Percentiles rank a stretch among this genome's conserved stretches.
Conservation (phyloP, 1,140 invertebrate species). For the Bombus fervidus region DNA sequence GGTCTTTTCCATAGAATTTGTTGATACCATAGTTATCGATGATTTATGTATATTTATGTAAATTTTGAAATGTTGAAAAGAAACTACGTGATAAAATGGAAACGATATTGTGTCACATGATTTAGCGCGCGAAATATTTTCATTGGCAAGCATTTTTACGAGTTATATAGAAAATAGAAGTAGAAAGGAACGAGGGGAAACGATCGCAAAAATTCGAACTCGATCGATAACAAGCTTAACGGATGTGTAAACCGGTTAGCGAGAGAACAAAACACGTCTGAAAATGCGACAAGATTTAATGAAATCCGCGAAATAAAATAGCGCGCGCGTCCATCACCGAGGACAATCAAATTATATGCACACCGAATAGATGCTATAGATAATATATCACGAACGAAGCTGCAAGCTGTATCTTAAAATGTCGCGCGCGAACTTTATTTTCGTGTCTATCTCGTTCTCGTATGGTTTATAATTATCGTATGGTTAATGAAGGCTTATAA, state of each 20-base stretch:
- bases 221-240: background rate
- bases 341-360: conserved; percentile 5
- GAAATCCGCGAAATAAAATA: conserved; percentile 29
- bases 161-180: background rate
- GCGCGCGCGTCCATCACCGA: background rate
- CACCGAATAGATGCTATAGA: conserved; percentile 40
- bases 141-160: background rate
- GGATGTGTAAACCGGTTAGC: background rate
- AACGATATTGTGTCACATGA: background rate
- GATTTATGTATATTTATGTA: background rate
- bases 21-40: background rate
- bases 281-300: conserved; percentile 37
- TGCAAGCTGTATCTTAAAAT: conserved; percentile 8
- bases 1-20: background rate
- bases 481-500: conserved; percentile 51
- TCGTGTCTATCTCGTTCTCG: conserved; percentile 8
- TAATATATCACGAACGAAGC: conserved; percentile 36
- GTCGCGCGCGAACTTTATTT: conserved; percentile 27
- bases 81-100: background rate
- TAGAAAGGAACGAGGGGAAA: background rate
- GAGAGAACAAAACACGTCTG: background rate
- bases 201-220: background rate
- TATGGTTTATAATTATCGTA: no score
- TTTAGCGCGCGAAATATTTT: background rate
- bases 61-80: background rate